Conservation (phyloP, 2,113 vertebrate species). For the Pagrus major region DNA sequence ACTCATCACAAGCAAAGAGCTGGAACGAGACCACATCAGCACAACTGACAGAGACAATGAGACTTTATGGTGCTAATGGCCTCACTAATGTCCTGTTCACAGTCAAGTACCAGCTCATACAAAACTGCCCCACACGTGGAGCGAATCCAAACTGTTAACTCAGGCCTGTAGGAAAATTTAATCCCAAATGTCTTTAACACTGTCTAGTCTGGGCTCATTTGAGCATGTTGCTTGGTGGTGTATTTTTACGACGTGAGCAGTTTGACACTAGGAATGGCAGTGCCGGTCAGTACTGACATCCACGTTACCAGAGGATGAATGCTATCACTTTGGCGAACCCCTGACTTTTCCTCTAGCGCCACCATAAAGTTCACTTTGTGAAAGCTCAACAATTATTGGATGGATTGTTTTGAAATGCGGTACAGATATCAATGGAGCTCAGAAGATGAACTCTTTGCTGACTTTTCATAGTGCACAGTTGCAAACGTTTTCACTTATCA, state of each 20-base stretch:
- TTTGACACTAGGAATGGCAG: neutral
- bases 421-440: neutral
- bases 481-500: neutral
- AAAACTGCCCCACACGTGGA: slow-evolving; percentile 4
- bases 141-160: slow-evolving; percentile 26
- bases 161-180: slow-evolving; percentile 4
- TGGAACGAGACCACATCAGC: slow-evolving; percentile 79
- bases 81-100: slow-evolving; percentile 61
- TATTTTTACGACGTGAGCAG: neutral
- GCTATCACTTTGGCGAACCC: neutral
- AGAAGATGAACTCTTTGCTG: no score
- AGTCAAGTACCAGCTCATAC: slow-evolving; percentile 44
- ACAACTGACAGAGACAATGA: slow-evolving; percentile 77
- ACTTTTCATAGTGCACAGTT: no score
- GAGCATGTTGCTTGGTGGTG: neutral
- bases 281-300: neutral
- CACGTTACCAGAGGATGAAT: neutral
- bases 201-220: neutral
- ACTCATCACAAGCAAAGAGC: slow-evolving; percentile 73
- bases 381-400: neutral
- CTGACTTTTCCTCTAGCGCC: neutral
- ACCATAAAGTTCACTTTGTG: neutral
- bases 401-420: neutral
- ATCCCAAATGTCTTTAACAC: neutral
- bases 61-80: slow-evolving; percentile 73